Evolutionary conservation across 2,888 invertebrate species (phyloP).

Genomic region (Aromia moschata): DNA sequence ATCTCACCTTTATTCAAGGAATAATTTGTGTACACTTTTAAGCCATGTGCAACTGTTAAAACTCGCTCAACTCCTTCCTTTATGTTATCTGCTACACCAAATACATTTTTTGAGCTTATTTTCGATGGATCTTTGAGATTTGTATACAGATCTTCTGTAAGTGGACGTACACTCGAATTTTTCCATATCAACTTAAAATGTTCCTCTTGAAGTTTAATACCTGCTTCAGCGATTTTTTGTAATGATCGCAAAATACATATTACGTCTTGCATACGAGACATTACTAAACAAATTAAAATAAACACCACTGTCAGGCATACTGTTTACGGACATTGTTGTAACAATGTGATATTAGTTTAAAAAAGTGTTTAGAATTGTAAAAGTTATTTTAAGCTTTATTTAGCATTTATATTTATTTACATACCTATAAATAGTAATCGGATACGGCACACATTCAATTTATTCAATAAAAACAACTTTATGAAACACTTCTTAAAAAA

Average conservation of each 20-base stretch:
- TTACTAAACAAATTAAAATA: conserved; percentile 45
- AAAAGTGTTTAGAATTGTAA: neutral
- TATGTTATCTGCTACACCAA: conserved; percentile 61
- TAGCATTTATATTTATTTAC: neutral
- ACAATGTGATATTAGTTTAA: neutral
- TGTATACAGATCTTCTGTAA: conserved; percentile 49
- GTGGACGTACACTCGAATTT: conserved; percentile 74
- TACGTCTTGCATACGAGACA: conserved; percentile 72
- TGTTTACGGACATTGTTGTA: neutral
- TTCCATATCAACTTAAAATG: conserved; percentile 70
- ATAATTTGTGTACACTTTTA: conserved; percentile 68
- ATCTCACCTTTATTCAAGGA: conserved; percentile 45
- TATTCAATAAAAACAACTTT: too few relatives aligned
- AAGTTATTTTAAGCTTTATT: neutral
- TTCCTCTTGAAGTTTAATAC: conserved; percentile 72
- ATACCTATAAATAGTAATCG: too few relatives aligned
- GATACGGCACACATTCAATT: too few relatives aligned
- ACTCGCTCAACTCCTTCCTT: conserved; percentile 71
- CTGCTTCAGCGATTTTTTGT: conserved; percentile 74
- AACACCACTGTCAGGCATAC: neutral
- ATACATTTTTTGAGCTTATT: conserved; percentile 23
- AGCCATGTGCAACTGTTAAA: conserved; percentile 75
- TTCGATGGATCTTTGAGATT: conserved; percentile 29
- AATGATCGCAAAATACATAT: conserved; percentile 75
- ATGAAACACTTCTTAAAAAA: too few relatives aligned